phyloP scores from a whole-genome alignment of 2,797 vertebrate genomes.

The Argya squamiceps region DNA sequence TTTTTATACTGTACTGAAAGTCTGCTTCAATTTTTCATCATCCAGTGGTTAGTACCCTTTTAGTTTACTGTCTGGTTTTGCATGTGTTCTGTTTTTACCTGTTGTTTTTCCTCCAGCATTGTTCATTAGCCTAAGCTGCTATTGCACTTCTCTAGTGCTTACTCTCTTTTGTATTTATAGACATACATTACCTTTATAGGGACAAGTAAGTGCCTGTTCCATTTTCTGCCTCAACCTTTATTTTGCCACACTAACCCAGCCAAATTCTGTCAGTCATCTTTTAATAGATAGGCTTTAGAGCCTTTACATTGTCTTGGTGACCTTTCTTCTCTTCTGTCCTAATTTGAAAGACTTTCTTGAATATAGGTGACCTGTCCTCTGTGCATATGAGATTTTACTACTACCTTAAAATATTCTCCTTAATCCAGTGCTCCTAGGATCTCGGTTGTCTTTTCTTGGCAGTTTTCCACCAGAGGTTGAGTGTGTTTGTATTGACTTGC shows the following conservation, averaged over 20 bases:
- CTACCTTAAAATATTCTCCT: slow-evolving; percentile 1
- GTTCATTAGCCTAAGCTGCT: not conserved
- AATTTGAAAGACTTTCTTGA: not conserved
- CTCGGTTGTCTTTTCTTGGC: not conserved
- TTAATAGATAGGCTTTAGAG: not conserved
- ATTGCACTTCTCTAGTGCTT: not conserved
- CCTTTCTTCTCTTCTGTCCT: not conserved
- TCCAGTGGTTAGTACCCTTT: not conserved
- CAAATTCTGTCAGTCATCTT: not conserved
- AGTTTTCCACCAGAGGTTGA: not conserved
- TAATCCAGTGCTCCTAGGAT: not conserved
- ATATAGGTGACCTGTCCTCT: not conserved
- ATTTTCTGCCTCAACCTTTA: not conserved
- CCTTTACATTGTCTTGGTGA: not conserved
- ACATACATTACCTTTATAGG: not conserved
- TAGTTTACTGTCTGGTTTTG: not conserved
- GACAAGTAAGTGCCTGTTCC: not conserved
- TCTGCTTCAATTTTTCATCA: not conserved
- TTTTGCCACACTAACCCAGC: not conserved
- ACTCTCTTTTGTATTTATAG: not conserved
- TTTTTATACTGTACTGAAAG: not conserved
- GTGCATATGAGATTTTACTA: not conserved
- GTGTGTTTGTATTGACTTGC: not conserved
- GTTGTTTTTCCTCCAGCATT: not conserved
- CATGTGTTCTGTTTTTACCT: not conserved